Evolutionary conservation across 2,113 vertebrate genomes (phyloP).

Genomic region (Nematolebias whitei): DNA sequence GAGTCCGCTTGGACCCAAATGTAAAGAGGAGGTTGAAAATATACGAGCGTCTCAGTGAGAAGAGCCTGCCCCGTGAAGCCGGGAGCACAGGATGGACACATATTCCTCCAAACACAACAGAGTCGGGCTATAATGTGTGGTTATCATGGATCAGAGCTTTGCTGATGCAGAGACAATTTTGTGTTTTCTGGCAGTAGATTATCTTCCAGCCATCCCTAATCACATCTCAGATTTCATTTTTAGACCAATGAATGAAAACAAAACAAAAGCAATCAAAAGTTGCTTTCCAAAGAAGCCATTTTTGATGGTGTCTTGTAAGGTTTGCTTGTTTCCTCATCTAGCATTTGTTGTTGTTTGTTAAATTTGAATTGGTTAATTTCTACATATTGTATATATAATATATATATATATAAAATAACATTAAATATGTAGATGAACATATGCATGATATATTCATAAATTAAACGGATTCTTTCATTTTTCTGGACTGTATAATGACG

Average conservation of each 20-base stretch:
- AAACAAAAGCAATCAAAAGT: constrained; percentile 16
- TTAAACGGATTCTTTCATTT: too few relatives aligned
- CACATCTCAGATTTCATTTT: constrained; percentile 56
- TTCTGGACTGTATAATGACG: too few relatives aligned
- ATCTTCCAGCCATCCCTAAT: constrained; percentile 50
- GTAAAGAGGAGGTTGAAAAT: constrained; percentile 36
- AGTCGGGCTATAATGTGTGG: constrained; percentile 54
- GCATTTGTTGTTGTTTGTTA: too few relatives aligned
- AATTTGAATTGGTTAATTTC: too few relatives aligned
- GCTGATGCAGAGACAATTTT: constrained; percentile 71
- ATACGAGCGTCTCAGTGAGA: constrained; percentile 45
- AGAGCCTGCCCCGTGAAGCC: constrained; percentile 35
- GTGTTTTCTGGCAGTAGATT: constrained; percentile 55
- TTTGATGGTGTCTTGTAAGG: constrained; percentile 40
- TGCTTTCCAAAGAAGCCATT: constrained; percentile 54
- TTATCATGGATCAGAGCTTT: constrained; percentile 57
- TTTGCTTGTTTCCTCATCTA: too few relatives aligned
- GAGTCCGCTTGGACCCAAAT: constrained; percentile 2
- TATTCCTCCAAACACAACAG: constrained; percentile 64
- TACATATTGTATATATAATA: too few relatives aligned
- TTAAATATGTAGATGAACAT: too few relatives aligned
- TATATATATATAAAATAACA: too few relatives aligned
- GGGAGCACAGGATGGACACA: constrained; percentile 31
- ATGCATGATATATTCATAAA: too few relatives aligned
- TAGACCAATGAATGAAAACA: constrained; percentile 37